phyloP scores from a whole-genome alignment of 2,888 invertebrate genomes.

The Pyrrhia umbra region DNA sequence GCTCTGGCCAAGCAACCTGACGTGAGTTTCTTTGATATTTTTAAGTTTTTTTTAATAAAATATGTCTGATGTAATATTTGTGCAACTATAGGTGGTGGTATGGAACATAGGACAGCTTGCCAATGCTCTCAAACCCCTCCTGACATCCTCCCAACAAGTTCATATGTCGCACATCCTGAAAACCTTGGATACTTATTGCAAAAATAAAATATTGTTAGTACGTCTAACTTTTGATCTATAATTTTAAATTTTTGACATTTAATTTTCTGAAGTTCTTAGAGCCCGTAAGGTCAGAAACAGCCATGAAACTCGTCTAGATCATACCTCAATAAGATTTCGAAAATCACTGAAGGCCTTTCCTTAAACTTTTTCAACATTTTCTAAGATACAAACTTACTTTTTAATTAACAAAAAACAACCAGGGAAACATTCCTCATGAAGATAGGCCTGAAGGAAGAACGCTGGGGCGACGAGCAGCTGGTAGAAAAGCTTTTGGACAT shows the following conservation, averaged over 20 bases:
- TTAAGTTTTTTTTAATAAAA: too few relatives aligned
- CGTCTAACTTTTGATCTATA: neutral
- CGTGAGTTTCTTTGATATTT: constrained; percentile 79
- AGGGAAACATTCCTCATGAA: constrained; percentile 89
- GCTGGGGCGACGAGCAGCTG: constrained; percentile 85
- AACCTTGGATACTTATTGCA: constrained; percentile 85
- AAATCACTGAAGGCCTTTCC: too few relatives aligned
- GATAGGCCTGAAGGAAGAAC: constrained; percentile 87
- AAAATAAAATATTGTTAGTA: constrained; percentile 86
- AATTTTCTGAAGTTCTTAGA: neutral
- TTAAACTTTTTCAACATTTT: too few relatives aligned
- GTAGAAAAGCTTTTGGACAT: constrained; percentile 90
- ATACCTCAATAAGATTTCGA: too few relatives aligned
- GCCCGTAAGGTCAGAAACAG: too few relatives aligned
- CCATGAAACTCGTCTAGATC: too few relatives aligned
- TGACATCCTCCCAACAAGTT: constrained; percentile 83
- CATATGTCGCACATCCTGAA: constrained; percentile 85
- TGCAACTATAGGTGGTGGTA: constrained; percentile 82
- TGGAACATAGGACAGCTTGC: constrained; percentile 92
- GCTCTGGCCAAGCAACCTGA: constrained; percentile 91
- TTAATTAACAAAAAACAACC: neutral
- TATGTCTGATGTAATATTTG: neutral
- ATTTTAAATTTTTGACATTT: too few relatives aligned
- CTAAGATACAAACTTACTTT: too few relatives aligned
- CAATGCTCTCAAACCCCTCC: constrained; percentile 88